Evolutionary conservation across 2,888 invertebrate genomes (phyloP), one percentile per base, ranked within the genome.

Genomic region (Drosophila neotestacea): DNA sequence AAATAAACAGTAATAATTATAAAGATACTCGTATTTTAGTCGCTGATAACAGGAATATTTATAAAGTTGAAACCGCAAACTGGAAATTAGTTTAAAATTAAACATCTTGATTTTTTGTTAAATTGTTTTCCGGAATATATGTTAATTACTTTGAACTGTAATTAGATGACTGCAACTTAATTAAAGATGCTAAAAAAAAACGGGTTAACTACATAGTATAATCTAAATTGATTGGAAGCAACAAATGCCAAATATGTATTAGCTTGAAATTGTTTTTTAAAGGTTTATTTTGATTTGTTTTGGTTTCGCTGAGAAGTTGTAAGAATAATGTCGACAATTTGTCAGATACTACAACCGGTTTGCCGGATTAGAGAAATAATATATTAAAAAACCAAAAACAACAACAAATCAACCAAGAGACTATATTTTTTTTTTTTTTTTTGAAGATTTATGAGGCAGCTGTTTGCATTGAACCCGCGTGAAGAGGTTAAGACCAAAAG

Each of bases 391-490:
- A n/a, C 22, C 9, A 48, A 41, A 5, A n/a, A 42, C 11, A 28
- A 28, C 36, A 64, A 62, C 55, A 59, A 74, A 56, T 72, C 63
- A 73, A 58, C 65, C 63, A 50, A 63, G 44, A 46, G 44, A 44
- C 47, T 36, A 58, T 41, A 28, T 27, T 22, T 58, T 67, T 48
- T 56, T 67, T 63, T 27, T 22, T 58, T 67, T 48, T 56, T 67
- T 63, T 39, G 54, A 83, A 77, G 70, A 80, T 82, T 86, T 86
- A 72, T 82, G 79, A 65, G 82, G 68, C 82, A 82, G 86, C 65
- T 73, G 86, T 79, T 87, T 61, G 74, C 83, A 83, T 85, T 87
- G 83, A 83, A 87, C 83, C 77, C 83, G 59, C 47, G 7, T 73
- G 50, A 74, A 83, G 86, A 77, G 87, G 83, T 86, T 82, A 82